Evolutionary conservation across 1,140 invertebrate genomes (phyloP).

Genomic region (Panagrolaimus sp.): DNA sequence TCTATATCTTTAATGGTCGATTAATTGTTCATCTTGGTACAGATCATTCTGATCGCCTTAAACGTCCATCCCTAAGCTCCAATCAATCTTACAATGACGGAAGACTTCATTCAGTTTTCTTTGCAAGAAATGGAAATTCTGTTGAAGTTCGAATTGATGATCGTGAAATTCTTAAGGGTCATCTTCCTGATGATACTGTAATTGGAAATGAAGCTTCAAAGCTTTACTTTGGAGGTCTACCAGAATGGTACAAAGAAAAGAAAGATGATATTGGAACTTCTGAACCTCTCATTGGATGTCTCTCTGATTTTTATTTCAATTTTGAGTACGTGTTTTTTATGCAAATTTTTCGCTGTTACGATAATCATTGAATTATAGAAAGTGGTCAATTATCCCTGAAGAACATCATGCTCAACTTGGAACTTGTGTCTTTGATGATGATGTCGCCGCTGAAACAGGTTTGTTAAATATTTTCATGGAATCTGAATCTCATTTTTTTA

Average conservation of each 20-base stretch:
- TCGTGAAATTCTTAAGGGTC: conserved; percentile 42
- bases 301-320: conserved; percentile 55
- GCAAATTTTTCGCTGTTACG: not conserved
- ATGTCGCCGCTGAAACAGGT: conserved; percentile 22
- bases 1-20: conserved; percentile 53
- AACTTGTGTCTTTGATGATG: conserved; percentile 37
- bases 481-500: not conserved
- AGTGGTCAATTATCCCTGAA: conserved; percentile 50
- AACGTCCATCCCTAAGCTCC: conserved; percentile 50
- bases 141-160: conserved; percentile 53
- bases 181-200: conserved; percentile 43
- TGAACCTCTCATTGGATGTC: conserved; percentile 50
- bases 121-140: conserved; percentile 42
- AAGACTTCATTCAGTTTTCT: conserved; percentile 52
- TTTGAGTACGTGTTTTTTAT: conserved; percentile 24
- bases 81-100: conserved; percentile 51
- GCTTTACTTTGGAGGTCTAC: conserved; percentile 40
- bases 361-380: conserved; percentile 34
- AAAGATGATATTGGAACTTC: conserved; percentile 44
- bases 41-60: conserved; percentile 31
- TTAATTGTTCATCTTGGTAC: conserved; percentile 53
- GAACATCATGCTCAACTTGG: conserved; percentile 52
- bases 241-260: conserved; percentile 25
- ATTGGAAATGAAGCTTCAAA: conserved; percentile 36
- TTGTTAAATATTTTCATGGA: conserved; percentile 10